Base-by-base conservation (phyloP, 2,888 invertebrate genomes). In the Dichetophora obliterata region DNA sequence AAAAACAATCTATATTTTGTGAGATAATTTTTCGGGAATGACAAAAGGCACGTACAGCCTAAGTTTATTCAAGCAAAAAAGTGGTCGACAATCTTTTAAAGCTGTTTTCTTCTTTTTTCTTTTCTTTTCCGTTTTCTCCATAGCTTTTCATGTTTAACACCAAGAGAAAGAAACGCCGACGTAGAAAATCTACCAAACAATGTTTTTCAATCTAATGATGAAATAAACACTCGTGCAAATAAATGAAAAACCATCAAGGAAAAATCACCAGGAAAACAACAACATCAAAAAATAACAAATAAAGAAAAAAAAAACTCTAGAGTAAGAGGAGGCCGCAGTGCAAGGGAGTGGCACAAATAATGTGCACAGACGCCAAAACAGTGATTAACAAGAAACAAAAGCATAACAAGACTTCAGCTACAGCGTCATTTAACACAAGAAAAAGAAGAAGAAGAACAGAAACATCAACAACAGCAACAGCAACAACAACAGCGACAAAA, bases 311-410 rank as follows among this genome's bases (percentile, higher is more conserved):
- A 65, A 19, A 54, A 34, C 24, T 34, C 3, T 31, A 27, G 50
- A 70, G 34, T 22, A 59, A 34, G 54, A 73, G 63, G 24, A 50
- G 22, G 50, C 48, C 50, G 34, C 24, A 22, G 61, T 14, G 63
- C 48, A 31, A 73, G 31, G 24, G 73, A 73, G 72, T 63, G 52
- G 63, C 48, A 63, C 63, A 52, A 73, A 73, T 73, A 73, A 73
- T 73, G 73, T 73, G 73, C 73, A 73, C 48, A 73, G 63, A 63
- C 63, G 50, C 22, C 50, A 11, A 73, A 50, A 31, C 9, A 52
- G 73, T 48, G 63, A 63, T 52, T 48, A 11, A 34, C n/a, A 73
- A 59, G n/a, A 71, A 73, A 24, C 24, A 61, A 31, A 61, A 72
- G 48, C 48, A 9, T 57, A 16, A 63, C 24, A 63, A 73, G 16